phyloP scores from a whole-genome alignment of 2,888 invertebrate genomes.

The Rhagonycha fulva region DNA sequence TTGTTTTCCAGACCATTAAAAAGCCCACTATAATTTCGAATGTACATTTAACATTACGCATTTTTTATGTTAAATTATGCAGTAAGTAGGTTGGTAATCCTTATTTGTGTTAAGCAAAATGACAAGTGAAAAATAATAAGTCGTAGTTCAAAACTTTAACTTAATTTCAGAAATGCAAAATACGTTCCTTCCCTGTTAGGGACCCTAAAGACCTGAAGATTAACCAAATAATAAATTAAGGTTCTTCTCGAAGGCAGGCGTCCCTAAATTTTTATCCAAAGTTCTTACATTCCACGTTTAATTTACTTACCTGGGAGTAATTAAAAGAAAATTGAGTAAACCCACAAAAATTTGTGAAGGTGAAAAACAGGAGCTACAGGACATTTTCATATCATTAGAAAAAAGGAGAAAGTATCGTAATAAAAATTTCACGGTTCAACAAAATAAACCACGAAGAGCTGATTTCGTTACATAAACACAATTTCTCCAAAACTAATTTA shows the following conservation, averaged over 20 bases:
- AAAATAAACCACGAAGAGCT: constrained; percentile 5
- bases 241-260: background rate
- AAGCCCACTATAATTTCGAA: background rate
- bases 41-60: background rate
- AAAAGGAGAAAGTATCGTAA: background rate
- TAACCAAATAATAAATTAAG: background rate
- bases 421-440: constrained; percentile 4
- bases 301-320: background rate
- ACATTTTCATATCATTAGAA: background rate
- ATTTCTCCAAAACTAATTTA: constrained; percentile 28
- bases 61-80: background rate
- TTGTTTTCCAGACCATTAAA: background rate
- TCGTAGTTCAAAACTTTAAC: background rate
- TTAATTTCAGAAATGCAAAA: background rate
- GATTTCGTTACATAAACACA: constrained; percentile 27
- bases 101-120: background rate
- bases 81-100: background rate
- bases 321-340: background rate
- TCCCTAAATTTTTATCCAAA: background rate
- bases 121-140: background rate
- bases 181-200: background rate
- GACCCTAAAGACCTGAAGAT: background rate
- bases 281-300: background rate
- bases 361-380: background rate
- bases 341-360: background rate